Base-by-base conservation (phyloP, 2,888 invertebrate species). In the Bombyx huttoni region DNA sequence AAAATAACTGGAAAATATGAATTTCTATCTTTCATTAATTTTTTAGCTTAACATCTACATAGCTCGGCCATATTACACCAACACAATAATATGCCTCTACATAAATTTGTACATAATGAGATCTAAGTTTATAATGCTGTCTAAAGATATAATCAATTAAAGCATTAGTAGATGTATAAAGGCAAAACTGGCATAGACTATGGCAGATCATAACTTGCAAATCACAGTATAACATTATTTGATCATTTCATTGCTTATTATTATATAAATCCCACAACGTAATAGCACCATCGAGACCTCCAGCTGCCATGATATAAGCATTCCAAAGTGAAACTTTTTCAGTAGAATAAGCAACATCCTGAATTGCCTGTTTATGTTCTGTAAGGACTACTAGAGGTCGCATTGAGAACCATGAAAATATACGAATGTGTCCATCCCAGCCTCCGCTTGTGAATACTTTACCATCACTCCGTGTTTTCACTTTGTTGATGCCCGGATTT, bases 261-360 rank as follows among this genome's bases (percentile, higher is more conserved):
- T 94, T 94, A 72, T 94, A 95, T 64, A 95, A 89, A 84, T 94
- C 92, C 95, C 95, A 95, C 53, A 95, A 88, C 7, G 94, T 92
- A 61, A 95, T 92, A 67, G 91, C 91, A 59, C 93, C 93, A 77
- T 95, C 95, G 56, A 92, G 90, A 33, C 94, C 92, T 48, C 91
- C 91, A 0, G 92, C 93, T 12, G 94, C 95, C 92, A 95, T 93
- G n/a, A 95, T 90, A 53, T 92, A 91, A n/a, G 92, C 90, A 51
- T 91, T 91, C 92, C 94, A 94, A 61, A 90, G 86, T 53, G 90
- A 87, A 8, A 94, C 91, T 58, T 90, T 89, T 49, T 89, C 88
- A 0, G 85, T 79, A 3, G 94, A 94, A 78, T 93, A 95, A 48
- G 90, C 90, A 53, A 95, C 90, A 73, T 94, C 94, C 68, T 93